These are phyloP conservation scores for Cairina moschata DNA, from an alignment of 2,113 vertebrate genomes.

Conservation along the genomic window DNA sequence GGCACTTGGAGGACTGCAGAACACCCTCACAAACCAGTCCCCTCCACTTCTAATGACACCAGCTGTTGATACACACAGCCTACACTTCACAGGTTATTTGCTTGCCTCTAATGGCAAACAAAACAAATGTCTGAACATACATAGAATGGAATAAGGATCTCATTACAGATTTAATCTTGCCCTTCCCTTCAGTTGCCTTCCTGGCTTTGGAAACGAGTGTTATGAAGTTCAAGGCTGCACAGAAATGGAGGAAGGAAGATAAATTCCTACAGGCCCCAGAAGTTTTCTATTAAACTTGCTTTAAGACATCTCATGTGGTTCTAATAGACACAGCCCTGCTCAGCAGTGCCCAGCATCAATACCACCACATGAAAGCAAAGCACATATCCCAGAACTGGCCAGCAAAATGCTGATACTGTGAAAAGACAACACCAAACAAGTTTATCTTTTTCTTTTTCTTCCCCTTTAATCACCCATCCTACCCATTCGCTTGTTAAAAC, in stretches of 20 bases:
- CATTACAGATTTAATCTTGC: background rate
- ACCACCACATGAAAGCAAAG: constrained; percentile 65
- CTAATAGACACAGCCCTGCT: constrained; percentile 34
- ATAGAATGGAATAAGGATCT: background rate
- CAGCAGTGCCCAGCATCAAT: constrained; percentile 61
- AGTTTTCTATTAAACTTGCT: constrained; percentile 52
- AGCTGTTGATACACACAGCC: background rate
- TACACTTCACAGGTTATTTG: background rate
- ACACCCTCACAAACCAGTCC: background rate
- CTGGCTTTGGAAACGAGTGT: background rate
- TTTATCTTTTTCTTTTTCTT: background rate
- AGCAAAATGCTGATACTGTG: constrained; percentile 41
- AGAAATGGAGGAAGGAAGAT: constrained; percentile 34
- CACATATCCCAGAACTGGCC: constrained; percentile 53
- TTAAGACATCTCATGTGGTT: constrained; percentile 64
- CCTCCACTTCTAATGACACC: accelerated
- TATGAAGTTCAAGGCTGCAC: constrained; percentile 33
- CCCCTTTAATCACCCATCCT: background rate
- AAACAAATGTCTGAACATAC: background rate
- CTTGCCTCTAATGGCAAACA: background rate
- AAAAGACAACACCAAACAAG: constrained; percentile 46
- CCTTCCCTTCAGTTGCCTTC: background rate
- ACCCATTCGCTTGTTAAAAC: background rate
- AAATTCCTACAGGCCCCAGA: constrained; percentile 59
- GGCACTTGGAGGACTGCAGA: background rate